Base-by-base conservation (phyloP, 2,113 vertebrate genomes). In the Notothenia coriiceps region DNA sequence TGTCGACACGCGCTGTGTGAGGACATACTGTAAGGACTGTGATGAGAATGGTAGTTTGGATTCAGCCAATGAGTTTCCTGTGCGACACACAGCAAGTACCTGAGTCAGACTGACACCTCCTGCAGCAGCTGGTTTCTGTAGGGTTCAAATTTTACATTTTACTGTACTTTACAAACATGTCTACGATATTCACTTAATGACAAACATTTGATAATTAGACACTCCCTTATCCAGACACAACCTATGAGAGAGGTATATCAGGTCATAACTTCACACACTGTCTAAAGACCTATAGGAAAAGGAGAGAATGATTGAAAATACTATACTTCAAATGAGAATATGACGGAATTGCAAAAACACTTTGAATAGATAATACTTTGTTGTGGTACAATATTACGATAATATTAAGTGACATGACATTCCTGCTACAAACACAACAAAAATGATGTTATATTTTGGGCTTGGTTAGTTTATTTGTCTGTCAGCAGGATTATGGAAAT, bases 121-220 rank as follows among this genome's bases (percentile, higher is more conserved):
- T 95, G 93, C 94, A 95, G 94, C 93, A 94, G 94, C 66, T 92
- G 94, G 92, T 93, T 89, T 95, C 93, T 95, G 94, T 94, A 90
- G 93, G 94, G 93, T 93, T 93, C 87, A 94, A 93, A 93, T 94
- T 93, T 91, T 91, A 94, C 90, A 94, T 91, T 95, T 94, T 94
- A 94, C 93, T 94, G 76, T 2, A 85, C 74, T 83, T 85, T 49
- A 76, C 68, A 88, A 33, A 87, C 84, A 88, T 79, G 83, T 78
- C 84, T 85, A 60, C 52, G 43, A 80, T 66, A 81, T 78, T 77
- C 77, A 87, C 76, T 46, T 33, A 83, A 83, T 66, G 47, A 78
- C 77, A 79, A n/a, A 83, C 29, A 83, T 54, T 79, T 74, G 17
- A 69, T 52, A 15, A 57, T 51, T 46, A 57, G 1, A 55, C 29